Evolutionary conservation across 2,113 vertebrate genomes (phyloP), one percentile per base, ranked within the genome.

Genomic region (Chionodraco myersi): DNA sequence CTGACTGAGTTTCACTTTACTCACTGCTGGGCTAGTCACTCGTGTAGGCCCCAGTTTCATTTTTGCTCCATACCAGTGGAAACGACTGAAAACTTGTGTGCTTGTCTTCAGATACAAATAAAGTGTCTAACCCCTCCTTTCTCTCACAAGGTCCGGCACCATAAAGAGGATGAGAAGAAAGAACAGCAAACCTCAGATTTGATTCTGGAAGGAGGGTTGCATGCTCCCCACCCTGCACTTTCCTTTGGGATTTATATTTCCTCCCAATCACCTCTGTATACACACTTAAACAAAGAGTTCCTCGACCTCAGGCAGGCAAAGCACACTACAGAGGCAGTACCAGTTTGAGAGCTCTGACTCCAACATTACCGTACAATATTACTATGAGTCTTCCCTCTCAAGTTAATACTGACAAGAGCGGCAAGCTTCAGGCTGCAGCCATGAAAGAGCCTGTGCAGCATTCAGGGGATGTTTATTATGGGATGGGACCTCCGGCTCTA

Each of bases 371-470:
- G 4, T 77, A 57, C 56, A 48, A 61, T 71, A 77, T 79, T 95
- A 96, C 84, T 92, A 99, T 99, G 98, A 99, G 97, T 96, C 95
- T 97, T 89, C 97, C 98, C 85, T 93, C 97, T 92, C 97, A 97
- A 93, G 95, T 95, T 85, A 96, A 94, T 89, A 90, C 92, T 86
- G 97, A 96, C 88, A 96, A 97, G 90, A 80, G 93, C 59, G 94
- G 94, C 51, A 98, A 99, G 85, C 96, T 95, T 79, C 94, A 94
- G 80, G 92, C 94, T 67, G 84, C 86, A 77, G 92, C 86, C 80
- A 94, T 95, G 73, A 97, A 98, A 88, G 96, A 97, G 72, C 88
- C 95, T n/a, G 94, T 94, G 68, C 96, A 96, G 47, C 91, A 95
- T 61, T 76, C 92, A 72, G 97, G 96, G 58, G 97, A 97, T 44